Conservation (phyloP, 2,888 invertebrate species). For the Aphodius granarius region DNA sequence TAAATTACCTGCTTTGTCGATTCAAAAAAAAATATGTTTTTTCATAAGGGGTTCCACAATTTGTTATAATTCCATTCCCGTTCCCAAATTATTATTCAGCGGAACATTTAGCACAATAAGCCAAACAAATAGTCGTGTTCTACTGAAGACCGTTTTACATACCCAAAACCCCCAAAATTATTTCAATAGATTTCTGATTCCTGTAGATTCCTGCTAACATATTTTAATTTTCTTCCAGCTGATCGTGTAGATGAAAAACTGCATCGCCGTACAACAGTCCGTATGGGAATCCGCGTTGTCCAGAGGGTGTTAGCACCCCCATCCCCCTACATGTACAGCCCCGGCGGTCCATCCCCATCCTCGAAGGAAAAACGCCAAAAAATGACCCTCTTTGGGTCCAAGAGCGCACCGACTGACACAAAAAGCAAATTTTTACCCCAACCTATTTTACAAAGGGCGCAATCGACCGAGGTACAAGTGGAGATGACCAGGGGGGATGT, state of each 20-base stretch:
- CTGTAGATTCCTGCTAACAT: too few relatives aligned
- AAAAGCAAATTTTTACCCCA: constrained; percentile 20
- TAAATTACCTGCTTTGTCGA: too few relatives aligned
- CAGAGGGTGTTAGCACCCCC: constrained; percentile 61
- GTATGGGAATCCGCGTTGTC: constrained; percentile 84
- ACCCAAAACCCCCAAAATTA: too few relatives aligned
- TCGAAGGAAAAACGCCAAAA: constrained; percentile 34
- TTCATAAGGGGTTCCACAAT: too few relatives aligned
- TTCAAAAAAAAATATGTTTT: too few relatives aligned
- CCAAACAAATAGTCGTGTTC: too few relatives aligned
- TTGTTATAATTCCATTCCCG: too few relatives aligned
- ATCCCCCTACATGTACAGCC: constrained; percentile 49
- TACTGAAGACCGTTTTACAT: too few relatives aligned
- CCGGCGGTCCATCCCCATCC: constrained; percentile 34
- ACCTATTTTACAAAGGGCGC: background rate
- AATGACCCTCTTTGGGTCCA: constrained; percentile 48
- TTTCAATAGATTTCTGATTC: too few relatives aligned
- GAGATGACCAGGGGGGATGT: constrained; percentile 22
- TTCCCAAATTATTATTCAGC: too few relatives aligned
- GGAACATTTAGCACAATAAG: too few relatives aligned
- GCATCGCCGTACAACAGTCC: constrained; percentile 75
- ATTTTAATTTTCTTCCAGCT: constrained; percentile 57
- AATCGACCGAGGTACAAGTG: constrained; percentile 26
- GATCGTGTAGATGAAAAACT: constrained; percentile 82
- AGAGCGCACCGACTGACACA: constrained; percentile 44